Conservation (phyloP, 1,140 invertebrate species). For the Zaprionus capensis region DNA sequence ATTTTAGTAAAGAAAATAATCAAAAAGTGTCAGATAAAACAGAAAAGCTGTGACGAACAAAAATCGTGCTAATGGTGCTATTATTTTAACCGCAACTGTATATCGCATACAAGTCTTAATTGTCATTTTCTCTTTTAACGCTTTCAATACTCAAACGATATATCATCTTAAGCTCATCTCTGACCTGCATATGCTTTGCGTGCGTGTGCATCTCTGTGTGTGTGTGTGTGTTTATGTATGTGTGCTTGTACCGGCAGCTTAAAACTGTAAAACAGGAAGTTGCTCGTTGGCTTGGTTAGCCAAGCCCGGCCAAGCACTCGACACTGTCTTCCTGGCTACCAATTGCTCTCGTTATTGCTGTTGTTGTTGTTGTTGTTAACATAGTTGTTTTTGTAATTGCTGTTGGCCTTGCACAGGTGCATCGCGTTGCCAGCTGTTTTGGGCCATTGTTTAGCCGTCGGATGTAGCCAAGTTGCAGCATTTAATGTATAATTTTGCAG, state of each 20-base stretch:
- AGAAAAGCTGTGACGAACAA: no score
- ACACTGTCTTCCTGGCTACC: conserved; percentile 48
- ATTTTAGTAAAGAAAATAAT: no score
- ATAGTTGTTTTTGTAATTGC: conserved; percentile 26
- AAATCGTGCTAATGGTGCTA: no score
- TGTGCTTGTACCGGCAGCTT: conserved; percentile 59
- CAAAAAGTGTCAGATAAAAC: no score
- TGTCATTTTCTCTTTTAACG: neutral
- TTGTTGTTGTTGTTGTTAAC: conserved; percentile 14
- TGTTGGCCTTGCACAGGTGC: conserved; percentile 66
- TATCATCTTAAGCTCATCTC: conserved; percentile 39
- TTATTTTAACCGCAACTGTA: no score
- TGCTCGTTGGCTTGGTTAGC: conserved; percentile 79
- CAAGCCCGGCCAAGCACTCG: conserved; percentile 64
- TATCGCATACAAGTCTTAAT: no score
- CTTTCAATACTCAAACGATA: neutral
- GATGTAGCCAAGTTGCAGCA: conserved; percentile 74
- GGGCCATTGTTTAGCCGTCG: conserved; percentile 75
- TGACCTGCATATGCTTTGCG: conserved; percentile 36
- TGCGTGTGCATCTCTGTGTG: neutral
- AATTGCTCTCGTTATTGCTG: conserved; percentile 17
- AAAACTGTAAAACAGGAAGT: conserved; percentile 77
- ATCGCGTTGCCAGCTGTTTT: conserved; percentile 69
- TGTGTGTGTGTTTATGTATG: conserved; percentile 19
- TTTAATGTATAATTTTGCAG: conserved; percentile 81